Evolutionary conservation across 2,113 vertebrate species (phyloP), one percentile per base, ranked within the genome.

Genomic region (Barbus barbus): DNA sequence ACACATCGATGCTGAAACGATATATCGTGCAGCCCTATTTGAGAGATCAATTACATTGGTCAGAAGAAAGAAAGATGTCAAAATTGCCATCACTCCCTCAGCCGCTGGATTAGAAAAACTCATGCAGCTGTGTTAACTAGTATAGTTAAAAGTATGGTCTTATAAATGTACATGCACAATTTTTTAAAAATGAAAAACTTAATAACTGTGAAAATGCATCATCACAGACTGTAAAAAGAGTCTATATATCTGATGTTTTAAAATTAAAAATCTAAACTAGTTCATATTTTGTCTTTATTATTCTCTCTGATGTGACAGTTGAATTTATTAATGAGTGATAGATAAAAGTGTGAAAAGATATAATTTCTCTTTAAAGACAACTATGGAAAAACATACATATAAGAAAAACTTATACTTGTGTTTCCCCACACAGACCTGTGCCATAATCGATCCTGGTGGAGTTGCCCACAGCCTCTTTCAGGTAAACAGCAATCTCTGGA

Each of bases 361-460:
- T 26, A 0, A 61, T 65, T 65, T 65, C 61, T 65, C 14, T 31
- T 65, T 26, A 31, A 63, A 28, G 14, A 31, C 26, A 65, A 28
- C 26, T 31, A 65, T 31, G 61, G 26, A 63, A 1, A 31, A 63
- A 63, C 14, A 44, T 2, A 16, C 6, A 61, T 41, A 12, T 8
- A 56, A 76, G n/a, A 61, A 24, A 24, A 1, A 22, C 1, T 7
- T 0, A 31, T 8, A 9, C 38, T 72, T 22, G 14, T 51, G 16
- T 51, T 5, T 18, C 48, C 48, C 36, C 75, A 65, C 74, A 65
- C 73, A 56, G 26, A 99, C 97, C 98, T 96, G 98, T 99, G 91
- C 98, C 98, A 0, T 99, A 99, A 92, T 99, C 98, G 71, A 99
- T 99, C 78, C 98, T 96, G 6, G 97, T 99, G 28, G 97, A 92